Evolutionary conservation across 2,797 vertebrate species (phyloP), one percentile per base, ranked within the genome.

Genomic region (Glossophaga mutica): DNA sequence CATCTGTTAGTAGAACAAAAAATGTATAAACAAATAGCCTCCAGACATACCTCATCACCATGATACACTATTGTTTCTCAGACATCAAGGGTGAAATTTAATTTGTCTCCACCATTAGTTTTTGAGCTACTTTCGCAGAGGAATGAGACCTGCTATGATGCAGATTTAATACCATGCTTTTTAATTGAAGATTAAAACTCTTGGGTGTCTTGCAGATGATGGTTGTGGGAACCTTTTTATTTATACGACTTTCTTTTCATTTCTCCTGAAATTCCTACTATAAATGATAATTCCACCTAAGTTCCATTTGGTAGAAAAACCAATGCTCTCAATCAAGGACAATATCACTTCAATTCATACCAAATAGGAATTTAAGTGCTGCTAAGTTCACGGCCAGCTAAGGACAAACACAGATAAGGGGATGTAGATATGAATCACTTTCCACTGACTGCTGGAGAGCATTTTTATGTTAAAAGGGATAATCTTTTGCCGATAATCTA

Each of bases 391-490:
- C 37, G 86, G 34, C 9, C 73, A 70, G 46, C 16, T 90, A 88
- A 96, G 46, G 70, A 71, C n/a, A 87, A 82, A 39, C 46, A 73
- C n/a, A 94, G 78, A 79, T 73, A 89, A 87, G 22, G 34, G n/a
- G 82, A 94, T 24, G 18, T 5, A 71, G 73, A 91, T 73, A 37
- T 71, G 68, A 88, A 86, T 94, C 44, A 71, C 39, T 79, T 94
- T 84, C 52, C 52, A 89, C 77, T 85, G 91, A 94, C 70, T 91
- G 44, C 74, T 76, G 37, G 62, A 92, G 32, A 73, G 32, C 5
- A 19, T 79, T 94, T 94, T 94, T 86, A 57, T 94, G 95, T 95
- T 90, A 81, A 94, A 96, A 6, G 32, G 34, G 32, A 79, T 94
- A 78, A 87, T 68, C 26, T 37, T 95, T 93, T 71, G 55, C 52